Conservation (phyloP, 2,888 invertebrate species). For the Matsumyia berberina region DNA sequence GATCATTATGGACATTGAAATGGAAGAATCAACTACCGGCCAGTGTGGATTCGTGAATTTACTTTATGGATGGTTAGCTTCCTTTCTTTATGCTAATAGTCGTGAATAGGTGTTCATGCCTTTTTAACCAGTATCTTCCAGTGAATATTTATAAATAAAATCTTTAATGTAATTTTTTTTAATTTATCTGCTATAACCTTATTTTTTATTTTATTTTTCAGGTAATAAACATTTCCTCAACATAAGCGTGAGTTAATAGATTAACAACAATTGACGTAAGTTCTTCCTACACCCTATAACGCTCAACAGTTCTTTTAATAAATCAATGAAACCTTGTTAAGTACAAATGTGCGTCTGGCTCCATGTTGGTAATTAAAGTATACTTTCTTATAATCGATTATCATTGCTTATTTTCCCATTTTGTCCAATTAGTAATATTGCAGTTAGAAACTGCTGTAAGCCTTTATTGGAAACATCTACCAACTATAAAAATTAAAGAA, state of each 20-base stretch:
- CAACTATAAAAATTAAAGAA: not conserved
- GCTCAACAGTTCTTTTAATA: slow-evolving; percentile 1
- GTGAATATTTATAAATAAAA: too few relatives aligned
- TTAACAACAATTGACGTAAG: slow-evolving; percentile 1
- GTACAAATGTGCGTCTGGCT: not conserved
- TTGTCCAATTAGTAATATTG: not conserved
- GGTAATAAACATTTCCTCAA: slow-evolving; percentile 8
- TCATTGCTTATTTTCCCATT: slow-evolving; percentile 20
- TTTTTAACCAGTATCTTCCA: too few relatives aligned
- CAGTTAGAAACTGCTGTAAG: slow-evolving; percentile 7
- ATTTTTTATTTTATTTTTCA: not conserved
- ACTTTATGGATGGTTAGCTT: too few relatives aligned
- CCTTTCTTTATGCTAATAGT: too few relatives aligned
- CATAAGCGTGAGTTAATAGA: slow-evolving; percentile 1
- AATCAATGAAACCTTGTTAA: not conserved
- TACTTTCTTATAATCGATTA: slow-evolving; percentile 14
- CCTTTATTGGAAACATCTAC: slow-evolving; percentile 18
- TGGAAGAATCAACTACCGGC: too few relatives aligned
- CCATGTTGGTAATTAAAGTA: not conserved
- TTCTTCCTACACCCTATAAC: not conserved
- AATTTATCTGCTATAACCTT: too few relatives aligned
- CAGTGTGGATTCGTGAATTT: too few relatives aligned
- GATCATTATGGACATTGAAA: too few relatives aligned
- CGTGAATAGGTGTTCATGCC: too few relatives aligned
- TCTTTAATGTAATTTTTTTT: too few relatives aligned